Evolutionary conservation across 2,113 vertebrate species (phyloP).

Genomic region (Carollia perspicillata): DNA sequence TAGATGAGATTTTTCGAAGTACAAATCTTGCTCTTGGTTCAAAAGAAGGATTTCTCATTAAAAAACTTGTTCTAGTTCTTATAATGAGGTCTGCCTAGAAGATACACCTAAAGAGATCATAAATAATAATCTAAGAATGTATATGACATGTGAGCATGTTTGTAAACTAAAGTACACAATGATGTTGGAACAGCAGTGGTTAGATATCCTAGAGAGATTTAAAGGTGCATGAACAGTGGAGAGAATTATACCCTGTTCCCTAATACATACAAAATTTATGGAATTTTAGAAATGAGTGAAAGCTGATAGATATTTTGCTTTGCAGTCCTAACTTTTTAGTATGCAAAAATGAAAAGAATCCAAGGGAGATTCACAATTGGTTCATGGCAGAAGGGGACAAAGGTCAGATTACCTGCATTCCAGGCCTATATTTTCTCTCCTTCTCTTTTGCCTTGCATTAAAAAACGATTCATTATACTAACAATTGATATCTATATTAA

Average conservation of each 20-base stretch:
- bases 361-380: background rate
- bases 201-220: background rate
- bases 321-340: background rate
- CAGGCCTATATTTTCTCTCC: background rate
- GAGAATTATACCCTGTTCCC: background rate
- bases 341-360: background rate
- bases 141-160: background rate
- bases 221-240: background rate
- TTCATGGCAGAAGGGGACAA: background rate
- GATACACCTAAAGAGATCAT: background rate
- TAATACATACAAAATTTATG: background rate
- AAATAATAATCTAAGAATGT: background rate
- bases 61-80: background rate
- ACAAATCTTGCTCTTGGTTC: slow-evolving; percentile 13
- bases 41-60: background rate
- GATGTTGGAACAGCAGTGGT: background rate
- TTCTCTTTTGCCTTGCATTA: background rate
- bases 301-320: background rate
- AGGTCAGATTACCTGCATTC: background rate
- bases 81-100: background rate
- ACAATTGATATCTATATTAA: background rate
- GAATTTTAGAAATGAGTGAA: background rate
- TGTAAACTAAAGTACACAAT: background rate
- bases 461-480: background rate
- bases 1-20: background rate